Evolutionary conservation across 2,113 vertebrate genomes (phyloP), one percentile per base, ranked within the genome.

Genomic region (Pelvicachromis taeniatus): DNA sequence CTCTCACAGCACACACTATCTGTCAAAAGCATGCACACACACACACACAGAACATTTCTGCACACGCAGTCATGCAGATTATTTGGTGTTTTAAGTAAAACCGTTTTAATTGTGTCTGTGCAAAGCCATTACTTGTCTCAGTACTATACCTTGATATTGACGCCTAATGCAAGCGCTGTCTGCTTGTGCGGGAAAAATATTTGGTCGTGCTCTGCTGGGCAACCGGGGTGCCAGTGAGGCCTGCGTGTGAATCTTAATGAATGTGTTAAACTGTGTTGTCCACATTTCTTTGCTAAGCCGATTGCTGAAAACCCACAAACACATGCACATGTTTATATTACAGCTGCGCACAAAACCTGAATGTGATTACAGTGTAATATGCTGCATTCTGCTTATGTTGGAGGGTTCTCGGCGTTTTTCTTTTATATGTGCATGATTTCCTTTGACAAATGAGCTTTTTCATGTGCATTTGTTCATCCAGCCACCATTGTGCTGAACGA

Each of bases 401-500:
- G 56, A 58, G 59, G 23, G 19, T 26, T 50, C 5, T 4, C 31
- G 33, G 48, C 3, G 23, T 77, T 4, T 56, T 2, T 7, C 26
- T 75, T 8, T 85, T 75, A 42, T 9, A 48, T 5, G 4, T 45
- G 14, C 75, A 8, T 26, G n/a, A 11, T 77, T 14, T 50, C 4
- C 50, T 77, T 79, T 84, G 7, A 88, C 23, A 55, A 13, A 59
- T 53, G 6, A 35, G 23, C 84, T 81, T 65, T 65, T 78, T 8
- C 65, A 3, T 82, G 14, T 82, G 13, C 80, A 2, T 52, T 1
- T 65, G 68, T 13, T 40, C 85, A 77, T 87, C 7, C 78, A 95
- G 99, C 99, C 80, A 99, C 98, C 0, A 99, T 99, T 9, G 97
- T 99, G 85, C 90, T 99, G 87, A 99, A 99, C 84, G 99, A 99